Conservation (phyloP, 2,113 vertebrate genomes). For the Megaceryle torquata region DNA sequence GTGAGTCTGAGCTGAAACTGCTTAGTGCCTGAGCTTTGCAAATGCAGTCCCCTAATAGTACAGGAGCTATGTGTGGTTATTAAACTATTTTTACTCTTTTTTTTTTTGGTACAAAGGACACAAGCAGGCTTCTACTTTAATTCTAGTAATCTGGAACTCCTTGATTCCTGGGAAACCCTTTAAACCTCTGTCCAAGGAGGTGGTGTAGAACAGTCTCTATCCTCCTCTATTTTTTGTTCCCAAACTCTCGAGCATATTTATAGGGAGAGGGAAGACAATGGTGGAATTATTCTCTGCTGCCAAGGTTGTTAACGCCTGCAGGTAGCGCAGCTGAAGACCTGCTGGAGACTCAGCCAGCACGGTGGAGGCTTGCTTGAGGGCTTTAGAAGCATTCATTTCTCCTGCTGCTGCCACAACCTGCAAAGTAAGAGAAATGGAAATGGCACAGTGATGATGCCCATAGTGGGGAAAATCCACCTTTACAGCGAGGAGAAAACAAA, state of each 20-base stretch:
- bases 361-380: constrained; percentile 84
- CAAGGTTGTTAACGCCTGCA: constrained; percentile 81
- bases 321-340: constrained; percentile 83
- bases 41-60: neutral
- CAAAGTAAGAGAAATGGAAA: neutral
- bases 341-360: constrained; percentile 79
- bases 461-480: neutral
- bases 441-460: accelerated
- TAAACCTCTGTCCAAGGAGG: neutral
- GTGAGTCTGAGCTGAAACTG: neutral
- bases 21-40: neutral
- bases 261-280: constrained; percentile 86
- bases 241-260: constrained; percentile 78
- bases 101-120: neutral
- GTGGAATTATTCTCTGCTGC: constrained; percentile 88
- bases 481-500: neutral
- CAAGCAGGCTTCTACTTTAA: neutral
- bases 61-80: neutral
- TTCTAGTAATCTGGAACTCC: neutral
- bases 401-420: constrained; percentile 72
- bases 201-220: neutral
- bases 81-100: neutral
- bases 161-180: neutral
- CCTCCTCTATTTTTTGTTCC: neutral
- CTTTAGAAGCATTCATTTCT: constrained; percentile 85